Percentiles rank a stretch among this genome's conserved stretches.
Evolutionary conservation across 2,797 vertebrate genomes (phyloP).

Genomic region (Pangasius krempfi): DNA sequence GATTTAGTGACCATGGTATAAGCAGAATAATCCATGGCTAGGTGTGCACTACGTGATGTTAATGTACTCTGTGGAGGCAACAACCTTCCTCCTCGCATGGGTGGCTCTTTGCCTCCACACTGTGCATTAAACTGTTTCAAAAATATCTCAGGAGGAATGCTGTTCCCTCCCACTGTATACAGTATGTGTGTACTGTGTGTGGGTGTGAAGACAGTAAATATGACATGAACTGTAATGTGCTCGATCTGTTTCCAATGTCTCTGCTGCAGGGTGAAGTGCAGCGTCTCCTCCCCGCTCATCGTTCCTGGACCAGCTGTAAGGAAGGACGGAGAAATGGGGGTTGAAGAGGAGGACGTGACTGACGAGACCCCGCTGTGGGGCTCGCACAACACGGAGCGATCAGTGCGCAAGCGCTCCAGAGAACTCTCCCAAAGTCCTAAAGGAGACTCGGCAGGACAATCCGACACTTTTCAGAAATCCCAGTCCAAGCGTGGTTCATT

Average conservation of each 20-base stretch:
- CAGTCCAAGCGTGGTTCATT: conserved; percentile 48
- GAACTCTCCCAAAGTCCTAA: conserved; percentile 30
- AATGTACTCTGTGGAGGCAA: too few species aligned
- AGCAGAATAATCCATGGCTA: too few species aligned
- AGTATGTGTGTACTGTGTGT: too few species aligned
- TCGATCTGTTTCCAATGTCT: conserved; percentile 8
- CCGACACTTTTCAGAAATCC: conserved; percentile 22
- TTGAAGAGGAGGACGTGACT: conserved; percentile 44
- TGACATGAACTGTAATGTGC: neutral
- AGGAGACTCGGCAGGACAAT: neutral
- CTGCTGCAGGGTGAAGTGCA: conserved; percentile 69
- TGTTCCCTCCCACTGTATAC: neutral
- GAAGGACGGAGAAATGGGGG: conserved; percentile 19
- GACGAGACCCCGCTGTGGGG: conserved; percentile 30
- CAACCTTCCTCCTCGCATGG: too few species aligned
- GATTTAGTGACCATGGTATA: too few species aligned
- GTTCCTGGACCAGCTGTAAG: conserved; percentile 55
- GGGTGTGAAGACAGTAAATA: neutral
- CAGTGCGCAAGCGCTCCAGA: conserved; percentile 47
- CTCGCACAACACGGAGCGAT: conserved; percentile 16
- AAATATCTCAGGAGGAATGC: neutral
- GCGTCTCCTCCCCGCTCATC: conserved; percentile 64
- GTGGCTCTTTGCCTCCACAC: too few species aligned
- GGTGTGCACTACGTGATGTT: too few species aligned
- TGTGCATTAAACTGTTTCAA: too few species aligned